A percentile compares a stretch with the other conserved stretches of the same genome.
These are phyloP conservation scores for Strix aluco DNA, from an alignment of 2,113 vertebrate genomes.

Conservation along the genomic window DNA sequence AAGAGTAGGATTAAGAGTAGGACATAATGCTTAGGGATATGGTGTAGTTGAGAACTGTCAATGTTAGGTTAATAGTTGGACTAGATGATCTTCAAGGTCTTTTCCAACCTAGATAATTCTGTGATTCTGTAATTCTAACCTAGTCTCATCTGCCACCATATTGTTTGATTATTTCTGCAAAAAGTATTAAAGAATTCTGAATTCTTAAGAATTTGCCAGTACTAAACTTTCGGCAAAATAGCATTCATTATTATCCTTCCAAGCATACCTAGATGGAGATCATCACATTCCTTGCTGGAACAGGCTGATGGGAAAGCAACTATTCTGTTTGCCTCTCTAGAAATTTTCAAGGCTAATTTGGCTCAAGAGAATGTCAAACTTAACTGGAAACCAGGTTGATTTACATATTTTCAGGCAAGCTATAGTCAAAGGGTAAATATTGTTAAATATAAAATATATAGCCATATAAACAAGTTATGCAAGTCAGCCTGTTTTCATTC, in stretches of 20 bases:
- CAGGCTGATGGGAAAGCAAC: neutral
- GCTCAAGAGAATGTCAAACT: neutral
- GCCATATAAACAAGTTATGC: neutral
- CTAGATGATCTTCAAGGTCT: no score
- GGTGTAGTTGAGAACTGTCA: no score
- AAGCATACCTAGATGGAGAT: neutral
- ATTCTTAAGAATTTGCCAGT: neutral
- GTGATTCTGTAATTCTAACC: neutral
- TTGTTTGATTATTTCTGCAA: neutral
- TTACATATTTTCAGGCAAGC: neutral
- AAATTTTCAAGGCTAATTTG: neutral
- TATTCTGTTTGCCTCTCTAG: neutral
- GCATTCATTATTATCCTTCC: neutral
- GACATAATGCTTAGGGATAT: no score
- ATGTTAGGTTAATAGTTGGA: no score
- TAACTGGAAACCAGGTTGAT: neutral
- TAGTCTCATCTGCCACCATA: neutral
- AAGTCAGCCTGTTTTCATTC: neutral
- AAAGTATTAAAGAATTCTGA: neutral
- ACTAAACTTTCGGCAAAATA: neutral
- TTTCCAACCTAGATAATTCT: no score
- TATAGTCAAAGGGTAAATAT: neutral
- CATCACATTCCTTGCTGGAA: neutral
- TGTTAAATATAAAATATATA: neutral
- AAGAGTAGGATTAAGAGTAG: no score